Percentiles rank a stretch among this genome's conserved stretches.
Conservation (phyloP, 2,888 invertebrate genomes). For the Sialis fuliginosa region DNA sequence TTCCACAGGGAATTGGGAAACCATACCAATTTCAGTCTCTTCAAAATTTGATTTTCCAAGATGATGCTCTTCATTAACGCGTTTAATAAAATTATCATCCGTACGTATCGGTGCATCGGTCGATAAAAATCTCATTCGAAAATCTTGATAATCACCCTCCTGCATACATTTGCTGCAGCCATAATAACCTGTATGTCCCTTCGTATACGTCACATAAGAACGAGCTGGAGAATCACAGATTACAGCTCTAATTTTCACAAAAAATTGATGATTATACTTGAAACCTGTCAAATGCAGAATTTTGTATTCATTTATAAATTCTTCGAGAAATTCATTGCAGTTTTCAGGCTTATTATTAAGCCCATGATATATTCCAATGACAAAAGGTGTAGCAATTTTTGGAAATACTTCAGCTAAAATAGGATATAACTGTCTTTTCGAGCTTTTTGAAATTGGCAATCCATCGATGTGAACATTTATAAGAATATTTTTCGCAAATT, state of each 20-base stretch:
- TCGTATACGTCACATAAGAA: slow-evolving; percentile 12
- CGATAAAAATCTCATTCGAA: slow-evolving; percentile 11
- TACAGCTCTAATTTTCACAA: slow-evolving; percentile 8
- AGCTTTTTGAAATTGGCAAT: background rate
- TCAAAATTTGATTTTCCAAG: slow-evolving; percentile 10
- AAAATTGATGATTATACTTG: background rate
- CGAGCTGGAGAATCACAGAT: slow-evolving; percentile 15
- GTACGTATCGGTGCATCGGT: slow-evolving; percentile 10
- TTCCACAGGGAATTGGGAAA: slow-evolving; percentile 12
- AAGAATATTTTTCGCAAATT: background rate
- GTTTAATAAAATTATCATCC: slow-evolving; percentile 11
- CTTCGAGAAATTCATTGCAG: background rate
- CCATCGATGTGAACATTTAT: background rate
- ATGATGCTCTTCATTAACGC: slow-evolving; percentile 13
- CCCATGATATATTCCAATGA: background rate
- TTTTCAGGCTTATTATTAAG: background rate
- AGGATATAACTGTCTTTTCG: slow-evolving; percentile 1
- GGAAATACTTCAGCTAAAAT: background rate
- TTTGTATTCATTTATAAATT: background rate
- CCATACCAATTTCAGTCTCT: slow-evolving; percentile 11
- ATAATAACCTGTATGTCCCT: slow-evolving; percentile 12
- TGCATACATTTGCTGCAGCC: slow-evolving; percentile 13
- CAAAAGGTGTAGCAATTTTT: background rate
- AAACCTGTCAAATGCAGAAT: background rate
- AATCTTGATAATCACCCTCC: slow-evolving; percentile 11